Conservation (phyloP, 1,140 invertebrate genomes). For the Tetramorium alpestre region DNA sequence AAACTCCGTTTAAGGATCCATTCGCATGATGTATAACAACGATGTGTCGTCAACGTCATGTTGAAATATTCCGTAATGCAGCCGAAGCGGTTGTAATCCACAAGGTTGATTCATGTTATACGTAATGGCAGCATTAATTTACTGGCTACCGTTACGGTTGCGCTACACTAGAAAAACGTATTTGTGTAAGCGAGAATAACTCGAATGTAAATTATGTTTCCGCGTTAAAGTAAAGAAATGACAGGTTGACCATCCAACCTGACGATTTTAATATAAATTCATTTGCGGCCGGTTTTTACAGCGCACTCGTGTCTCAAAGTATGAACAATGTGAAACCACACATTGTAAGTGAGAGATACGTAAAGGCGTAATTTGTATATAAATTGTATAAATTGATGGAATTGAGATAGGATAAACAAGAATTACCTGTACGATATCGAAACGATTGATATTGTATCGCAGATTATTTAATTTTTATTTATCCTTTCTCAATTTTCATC, state of each 20-base stretch:
- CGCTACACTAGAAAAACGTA: background rate
- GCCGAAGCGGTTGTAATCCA: background rate
- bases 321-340: background rate
- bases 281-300: background rate
- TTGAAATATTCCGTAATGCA: slow-evolving; percentile 5
- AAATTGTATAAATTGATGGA: background rate
- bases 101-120: background rate
- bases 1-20: background rate
- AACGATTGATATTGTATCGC: background rate
- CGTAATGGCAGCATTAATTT: slow-evolving; percentile 16
- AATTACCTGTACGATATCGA: background rate
- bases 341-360: background rate
- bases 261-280: slow-evolving; percentile 3
- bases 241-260: background rate
- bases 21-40: slow-evolving; percentile 9
- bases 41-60: background rate
- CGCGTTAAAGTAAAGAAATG: background rate
- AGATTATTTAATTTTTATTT: background rate
- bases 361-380: background rate
- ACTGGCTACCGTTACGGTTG: background rate
- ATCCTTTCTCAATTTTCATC: background rate
- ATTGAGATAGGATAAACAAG: background rate
- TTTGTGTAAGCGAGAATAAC: slow-evolving; percentile 3
- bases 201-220: background rate
- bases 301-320: background rate